A percentile compares a stretch with the other conserved stretches of the same genome.
phyloP scores from a whole-genome alignment of 2,888 invertebrate genomes.

The Metallyticus violacea region DNA sequence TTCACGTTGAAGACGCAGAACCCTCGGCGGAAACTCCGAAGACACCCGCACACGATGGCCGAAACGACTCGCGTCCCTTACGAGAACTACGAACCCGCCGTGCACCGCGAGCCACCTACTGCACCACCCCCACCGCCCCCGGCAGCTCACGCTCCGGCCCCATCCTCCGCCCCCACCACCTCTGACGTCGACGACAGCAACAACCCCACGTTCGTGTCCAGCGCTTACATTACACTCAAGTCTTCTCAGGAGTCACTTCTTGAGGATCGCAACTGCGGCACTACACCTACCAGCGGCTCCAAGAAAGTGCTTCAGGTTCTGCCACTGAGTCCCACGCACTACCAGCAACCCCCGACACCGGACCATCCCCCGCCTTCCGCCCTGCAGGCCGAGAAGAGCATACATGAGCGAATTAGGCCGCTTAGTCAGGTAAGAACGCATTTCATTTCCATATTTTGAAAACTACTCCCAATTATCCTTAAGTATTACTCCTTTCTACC shows the following conservation, averaged over 20 bases:
- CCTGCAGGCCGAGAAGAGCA: conserved; percentile 81
- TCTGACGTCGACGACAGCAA: conserved; percentile 36
- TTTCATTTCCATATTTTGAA: too few species aligned
- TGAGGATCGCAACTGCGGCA: conserved; percentile 47
- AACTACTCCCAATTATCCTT: not conserved
- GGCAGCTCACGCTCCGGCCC: not conserved
- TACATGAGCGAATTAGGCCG: conserved; percentile 85
- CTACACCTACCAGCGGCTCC: conserved; percentile 34
- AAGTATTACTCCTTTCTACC: too few species aligned
- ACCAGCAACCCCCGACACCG: conserved; percentile 88
- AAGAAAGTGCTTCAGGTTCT: conserved; percentile 50
- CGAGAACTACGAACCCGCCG: conserved; percentile 58
- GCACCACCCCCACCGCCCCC: not conserved
- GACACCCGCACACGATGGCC: conserved; percentile 41
- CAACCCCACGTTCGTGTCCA: conserved; percentile 52
- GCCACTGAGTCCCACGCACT: conserved; percentile 86
- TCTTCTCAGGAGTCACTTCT: conserved; percentile 61
- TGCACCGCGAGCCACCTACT: conserved; percentile 31
- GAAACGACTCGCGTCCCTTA: conserved; percentile 51
- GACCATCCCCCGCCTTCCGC: conserved; percentile 93
- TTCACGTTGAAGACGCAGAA: conserved; percentile 69
- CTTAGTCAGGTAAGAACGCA: conserved; percentile 83
- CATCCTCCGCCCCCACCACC: conserved; percentile 24
- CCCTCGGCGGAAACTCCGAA: conserved; percentile 65
- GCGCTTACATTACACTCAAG: conserved; percentile 54